These are phyloP conservation scores for Xanthia icteritia DNA, from an alignment of 2,888 invertebrate genomes.

Conservation along the genomic window DNA sequence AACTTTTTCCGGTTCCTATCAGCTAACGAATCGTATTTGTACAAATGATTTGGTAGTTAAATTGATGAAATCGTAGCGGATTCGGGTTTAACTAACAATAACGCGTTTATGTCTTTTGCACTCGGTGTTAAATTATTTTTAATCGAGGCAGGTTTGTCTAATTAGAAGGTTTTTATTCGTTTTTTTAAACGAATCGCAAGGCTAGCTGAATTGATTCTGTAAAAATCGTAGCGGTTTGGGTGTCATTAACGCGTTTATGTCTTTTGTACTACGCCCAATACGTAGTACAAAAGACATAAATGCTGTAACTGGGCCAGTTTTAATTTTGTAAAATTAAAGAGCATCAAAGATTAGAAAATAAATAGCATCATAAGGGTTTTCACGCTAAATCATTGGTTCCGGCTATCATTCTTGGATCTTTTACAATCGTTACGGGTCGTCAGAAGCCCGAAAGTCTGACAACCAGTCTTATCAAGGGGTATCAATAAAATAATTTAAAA, in stretches of 20 bases:
- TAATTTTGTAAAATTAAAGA: too few relatives aligned
- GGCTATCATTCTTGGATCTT: too few relatives aligned
- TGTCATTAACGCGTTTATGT: conserved; percentile 11
- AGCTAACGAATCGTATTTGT: neutral
- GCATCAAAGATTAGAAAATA: too few relatives aligned
- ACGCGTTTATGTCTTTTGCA: neutral
- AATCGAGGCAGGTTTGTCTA: conserved; percentile 30
- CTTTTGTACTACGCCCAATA: conserved; percentile 8
- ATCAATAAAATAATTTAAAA: too few relatives aligned
- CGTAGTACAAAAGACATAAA: neutral
- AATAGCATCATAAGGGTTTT: too few relatives aligned
- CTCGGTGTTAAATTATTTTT: conserved; percentile 45
- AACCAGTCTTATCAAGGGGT: too few relatives aligned
- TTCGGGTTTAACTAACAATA: neutral
- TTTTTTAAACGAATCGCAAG: neutral
- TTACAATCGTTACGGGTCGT: too few relatives aligned
- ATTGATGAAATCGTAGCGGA: too few relatives aligned
- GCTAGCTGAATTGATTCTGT: neutral
- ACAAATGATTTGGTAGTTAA: too few relatives aligned
- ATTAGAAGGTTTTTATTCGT: conserved; percentile 8
- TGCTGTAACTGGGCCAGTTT: too few relatives aligned
- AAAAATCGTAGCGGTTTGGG: neutral
- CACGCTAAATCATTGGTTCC: too few relatives aligned
- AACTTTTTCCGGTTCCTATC: conserved; percentile 11
- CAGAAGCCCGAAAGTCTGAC: too few relatives aligned